These are phyloP conservation scores for Coregonus clupeaformis DNA, from an alignment of 2,113 vertebrate species.

Conservation along the genomic window DNA sequence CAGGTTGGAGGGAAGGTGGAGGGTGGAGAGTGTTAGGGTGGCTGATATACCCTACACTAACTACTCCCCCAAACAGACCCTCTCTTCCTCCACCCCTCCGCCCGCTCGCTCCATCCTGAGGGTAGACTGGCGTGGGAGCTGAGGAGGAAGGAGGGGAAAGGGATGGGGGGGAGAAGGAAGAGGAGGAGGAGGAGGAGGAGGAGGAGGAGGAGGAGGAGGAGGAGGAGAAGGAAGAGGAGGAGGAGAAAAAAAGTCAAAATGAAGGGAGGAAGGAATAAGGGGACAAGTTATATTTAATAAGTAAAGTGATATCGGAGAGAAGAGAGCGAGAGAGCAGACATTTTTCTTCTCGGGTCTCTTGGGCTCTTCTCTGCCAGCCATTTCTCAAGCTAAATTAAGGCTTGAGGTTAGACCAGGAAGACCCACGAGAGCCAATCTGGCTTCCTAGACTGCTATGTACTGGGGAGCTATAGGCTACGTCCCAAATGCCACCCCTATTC, in stretches of 20 bases:
- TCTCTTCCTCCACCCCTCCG: conserved; percentile 20
- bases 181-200: no score
- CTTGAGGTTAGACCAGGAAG: conserved; percentile 65
- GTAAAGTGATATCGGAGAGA: conserved; percentile 68
- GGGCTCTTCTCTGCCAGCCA: conserved; percentile 66
- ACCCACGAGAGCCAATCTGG: conserved; percentile 68
- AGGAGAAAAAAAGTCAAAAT: no score
- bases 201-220: no score
- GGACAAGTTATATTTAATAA: no score
- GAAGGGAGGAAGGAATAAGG: no score
- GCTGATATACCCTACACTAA: no score
- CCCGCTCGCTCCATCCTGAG: conserved; percentile 23
- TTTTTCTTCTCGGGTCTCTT: conserved; percentile 68
- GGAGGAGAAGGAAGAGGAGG: no score
- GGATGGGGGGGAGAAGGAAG: no score
- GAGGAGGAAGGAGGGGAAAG: conserved; percentile 25
- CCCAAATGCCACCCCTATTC: no score
- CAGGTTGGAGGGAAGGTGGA: no score
- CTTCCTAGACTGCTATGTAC: conserved; percentile 58
- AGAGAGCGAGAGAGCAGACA: conserved; percentile 53
- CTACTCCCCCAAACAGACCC: no score
- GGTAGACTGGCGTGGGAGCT: conserved; percentile 39
- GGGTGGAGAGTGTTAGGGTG: no score
- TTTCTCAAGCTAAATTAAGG: conserved; percentile 70
- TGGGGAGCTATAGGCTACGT: conserved; percentile 3